Conservation (phyloP, 2,888 invertebrate species). For the Nomada flava region DNA sequence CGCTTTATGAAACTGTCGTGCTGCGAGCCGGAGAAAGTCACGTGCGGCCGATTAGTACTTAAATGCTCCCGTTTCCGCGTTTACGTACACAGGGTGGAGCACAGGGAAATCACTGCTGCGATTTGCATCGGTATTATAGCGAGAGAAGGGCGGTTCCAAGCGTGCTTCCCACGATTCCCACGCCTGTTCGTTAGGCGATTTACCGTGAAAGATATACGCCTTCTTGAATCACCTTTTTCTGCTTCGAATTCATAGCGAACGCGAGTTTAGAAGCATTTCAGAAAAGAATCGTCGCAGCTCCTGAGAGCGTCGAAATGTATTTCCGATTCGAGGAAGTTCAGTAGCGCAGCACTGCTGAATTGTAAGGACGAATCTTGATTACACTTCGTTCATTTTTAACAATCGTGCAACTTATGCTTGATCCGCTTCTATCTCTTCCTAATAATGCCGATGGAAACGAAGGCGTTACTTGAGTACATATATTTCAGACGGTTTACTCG, state of each 20-base stretch:
- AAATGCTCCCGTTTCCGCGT: slow-evolving; percentile 62
- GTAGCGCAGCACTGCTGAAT: too few relatives aligned
- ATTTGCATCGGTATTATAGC: slow-evolving; percentile 15
- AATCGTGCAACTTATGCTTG: not conserved
- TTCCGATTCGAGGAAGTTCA: too few relatives aligned
- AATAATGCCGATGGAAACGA: not conserved
- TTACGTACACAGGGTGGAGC: slow-evolving; percentile 16
- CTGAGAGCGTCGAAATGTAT: too few relatives aligned
- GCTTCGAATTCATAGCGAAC: too few relatives aligned
- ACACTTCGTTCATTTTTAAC: not conserved
- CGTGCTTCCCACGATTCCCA: too few relatives aligned
- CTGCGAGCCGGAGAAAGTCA: slow-evolving; percentile 67
- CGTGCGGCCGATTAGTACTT: slow-evolving; percentile 69
- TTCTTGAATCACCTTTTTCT: too few relatives aligned
- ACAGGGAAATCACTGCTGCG: not conserved
- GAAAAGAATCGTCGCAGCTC: too few relatives aligned
- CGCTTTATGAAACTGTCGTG: slow-evolving; percentile 29
- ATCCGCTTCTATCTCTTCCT: not conserved
- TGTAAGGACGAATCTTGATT: too few relatives aligned
- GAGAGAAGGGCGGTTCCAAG: not conserved
- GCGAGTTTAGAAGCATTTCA: too few relatives aligned
- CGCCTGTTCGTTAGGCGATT: too few relatives aligned
- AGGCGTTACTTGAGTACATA: too few relatives aligned
- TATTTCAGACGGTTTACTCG: not conserved
- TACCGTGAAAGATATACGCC: too few relatives aligned